Conservation (phyloP, 2,113 vertebrate genomes). For the Grallaria varia region DNA sequence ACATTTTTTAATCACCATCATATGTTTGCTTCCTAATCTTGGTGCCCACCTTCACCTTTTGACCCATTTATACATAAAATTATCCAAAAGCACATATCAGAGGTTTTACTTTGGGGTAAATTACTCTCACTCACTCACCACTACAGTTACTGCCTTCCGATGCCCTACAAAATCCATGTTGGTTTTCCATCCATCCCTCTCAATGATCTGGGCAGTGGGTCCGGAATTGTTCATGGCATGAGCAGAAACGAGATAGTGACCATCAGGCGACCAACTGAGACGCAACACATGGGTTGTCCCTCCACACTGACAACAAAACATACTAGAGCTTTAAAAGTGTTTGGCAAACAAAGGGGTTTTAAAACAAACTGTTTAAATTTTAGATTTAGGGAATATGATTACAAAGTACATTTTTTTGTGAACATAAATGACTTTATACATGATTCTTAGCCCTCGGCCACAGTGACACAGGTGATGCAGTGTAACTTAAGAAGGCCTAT, state of each 20-base stretch:
- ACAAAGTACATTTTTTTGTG: neutral
- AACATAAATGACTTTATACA: neutral
- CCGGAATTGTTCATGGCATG: slow-evolving; percentile 99
- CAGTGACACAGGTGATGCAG: neutral
- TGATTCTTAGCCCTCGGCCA: neutral
- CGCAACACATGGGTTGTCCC: slow-evolving; percentile 95
- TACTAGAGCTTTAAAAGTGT: neutral
- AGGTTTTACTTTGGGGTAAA: neutral
- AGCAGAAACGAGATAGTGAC: slow-evolving; percentile 96
- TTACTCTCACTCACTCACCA: slow-evolving; percentile 78
- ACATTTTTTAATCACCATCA: neutral
- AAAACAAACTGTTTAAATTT: neutral
- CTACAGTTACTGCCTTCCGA: slow-evolving; percentile 95
- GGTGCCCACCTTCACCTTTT: neutral
- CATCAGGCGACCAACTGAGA: slow-evolving; percentile 97
- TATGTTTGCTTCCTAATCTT: neutral
- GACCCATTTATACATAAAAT: neutral
- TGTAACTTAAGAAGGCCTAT: neutral
- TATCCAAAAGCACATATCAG: neutral
- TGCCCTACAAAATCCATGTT: slow-evolving; percentile 99
- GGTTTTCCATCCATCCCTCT: slow-evolving; percentile 96
- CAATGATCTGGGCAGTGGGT: slow-evolving; percentile 97
- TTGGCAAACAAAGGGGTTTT: neutral
- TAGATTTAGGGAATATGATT: neutral
- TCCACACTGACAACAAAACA: slow-evolving; percentile 82